Evolutionary conservation across 2,113 vertebrate species (phyloP).

Genomic region (Gnathonemus echidnorhynchus): DNA sequence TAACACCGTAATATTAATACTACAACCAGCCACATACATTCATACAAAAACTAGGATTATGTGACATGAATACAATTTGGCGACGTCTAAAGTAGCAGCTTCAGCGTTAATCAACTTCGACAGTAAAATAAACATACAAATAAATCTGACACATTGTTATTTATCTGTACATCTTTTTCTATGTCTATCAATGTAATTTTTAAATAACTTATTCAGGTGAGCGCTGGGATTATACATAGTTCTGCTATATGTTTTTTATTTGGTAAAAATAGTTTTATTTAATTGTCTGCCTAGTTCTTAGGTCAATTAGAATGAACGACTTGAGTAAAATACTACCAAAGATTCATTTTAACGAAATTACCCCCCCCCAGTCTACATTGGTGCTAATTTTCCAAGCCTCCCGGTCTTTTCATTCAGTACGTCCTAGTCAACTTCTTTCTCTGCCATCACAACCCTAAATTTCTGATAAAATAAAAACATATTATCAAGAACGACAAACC

Average conservation of each 20-base stretch:
- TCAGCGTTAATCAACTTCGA: neutral
- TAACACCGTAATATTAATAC: neutral
- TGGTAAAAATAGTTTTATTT: neutral
- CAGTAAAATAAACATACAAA: neutral
- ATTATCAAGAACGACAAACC: conserved; percentile 44
- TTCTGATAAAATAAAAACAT: neutral
- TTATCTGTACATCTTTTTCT: neutral
- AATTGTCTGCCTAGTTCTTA: neutral
- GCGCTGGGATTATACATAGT: neutral
- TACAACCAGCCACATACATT: neutral
- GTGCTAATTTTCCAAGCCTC: too few relatives aligned
- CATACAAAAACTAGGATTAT: neutral
- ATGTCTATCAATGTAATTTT: neutral
- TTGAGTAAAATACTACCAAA: too few relatives aligned
- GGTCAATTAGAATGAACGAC: neutral
- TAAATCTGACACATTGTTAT: neutral
- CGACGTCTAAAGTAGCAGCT: neutral
- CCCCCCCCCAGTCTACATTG: neutral
- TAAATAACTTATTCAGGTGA: neutral
- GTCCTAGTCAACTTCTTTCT: neutral
- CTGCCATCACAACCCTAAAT: neutral
- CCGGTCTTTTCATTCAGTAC: neutral
- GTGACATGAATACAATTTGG: neutral
- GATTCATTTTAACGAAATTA: neutral
- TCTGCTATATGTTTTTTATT: neutral